Conservation (phyloP, 2,797 vertebrate species). For the Spatula clypeata region DNA sequence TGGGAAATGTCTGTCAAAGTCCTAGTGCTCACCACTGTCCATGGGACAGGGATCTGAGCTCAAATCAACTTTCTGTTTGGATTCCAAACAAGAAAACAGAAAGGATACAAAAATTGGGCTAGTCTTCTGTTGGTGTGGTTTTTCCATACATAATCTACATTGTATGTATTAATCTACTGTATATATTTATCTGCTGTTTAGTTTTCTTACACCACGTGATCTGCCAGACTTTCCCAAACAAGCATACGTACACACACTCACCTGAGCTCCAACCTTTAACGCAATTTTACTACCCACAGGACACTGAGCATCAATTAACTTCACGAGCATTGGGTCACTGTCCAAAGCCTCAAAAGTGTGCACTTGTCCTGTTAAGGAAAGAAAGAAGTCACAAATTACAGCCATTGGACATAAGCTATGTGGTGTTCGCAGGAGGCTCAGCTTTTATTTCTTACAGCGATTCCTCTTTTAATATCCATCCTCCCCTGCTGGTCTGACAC, state of each 20-base stretch:
- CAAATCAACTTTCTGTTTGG: neutral
- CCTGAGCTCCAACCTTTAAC: constrained; percentile 96
- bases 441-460: neutral
- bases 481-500: neutral
- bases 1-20: neutral
- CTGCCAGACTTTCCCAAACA: neutral
- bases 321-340: constrained; percentile 90
- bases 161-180: neutral
- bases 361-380: constrained; percentile 82
- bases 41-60: fast-evolving
- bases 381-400: neutral
- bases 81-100: neutral
- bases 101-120: neutral
- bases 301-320: constrained; percentile 91
- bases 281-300: constrained; percentile 90
- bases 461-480: neutral
- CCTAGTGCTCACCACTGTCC: neutral
- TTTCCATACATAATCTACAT: neutral
- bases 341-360: constrained; percentile 91
- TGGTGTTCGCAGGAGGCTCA: neutral
- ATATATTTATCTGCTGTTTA: neutral
- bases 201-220: neutral
- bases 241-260: constrained; percentile 30
- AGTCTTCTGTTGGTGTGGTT: neutral
- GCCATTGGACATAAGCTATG: neutral